These are phyloP conservation scores for Gulo gulo DNA, from an alignment of 2,113 vertebrate species.

Conservation along the genomic window DNA sequence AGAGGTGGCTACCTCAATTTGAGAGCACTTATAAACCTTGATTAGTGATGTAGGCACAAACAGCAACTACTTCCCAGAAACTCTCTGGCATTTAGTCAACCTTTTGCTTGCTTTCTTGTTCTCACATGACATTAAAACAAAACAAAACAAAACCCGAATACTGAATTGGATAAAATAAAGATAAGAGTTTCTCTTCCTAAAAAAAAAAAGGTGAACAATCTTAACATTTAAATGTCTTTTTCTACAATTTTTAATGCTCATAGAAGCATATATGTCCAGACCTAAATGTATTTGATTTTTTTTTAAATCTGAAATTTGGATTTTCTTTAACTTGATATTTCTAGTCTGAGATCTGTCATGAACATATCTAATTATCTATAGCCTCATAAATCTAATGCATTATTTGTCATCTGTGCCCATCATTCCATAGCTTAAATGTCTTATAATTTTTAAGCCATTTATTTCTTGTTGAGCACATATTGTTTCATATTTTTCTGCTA, in stretches of 20 bases:
- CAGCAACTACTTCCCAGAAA: background rate
- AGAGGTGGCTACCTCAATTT: background rate
- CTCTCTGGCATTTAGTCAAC: background rate
- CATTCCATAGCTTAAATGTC: background rate
- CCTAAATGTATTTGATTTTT: background rate
- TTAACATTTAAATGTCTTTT: background rate
- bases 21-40: background rate
- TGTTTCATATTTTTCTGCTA: background rate
- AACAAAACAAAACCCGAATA: background rate
- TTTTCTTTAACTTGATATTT: conserved; percentile 18
- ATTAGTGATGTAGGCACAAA: background rate
- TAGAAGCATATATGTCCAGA: background rate
- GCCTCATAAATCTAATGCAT: background rate
- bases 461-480: background rate
- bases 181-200: background rate
- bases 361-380: background rate
- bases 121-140: background rate
- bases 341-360: background rate
- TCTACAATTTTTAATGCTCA: background rate
- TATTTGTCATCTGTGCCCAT: background rate
- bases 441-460: background rate
- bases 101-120: conserved; percentile 15
- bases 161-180: background rate
- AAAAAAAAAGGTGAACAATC: background rate
- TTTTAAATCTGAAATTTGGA: background rate